Conservation (phyloP, 1,140 invertebrate species). For the Microvelia longipes region DNA sequence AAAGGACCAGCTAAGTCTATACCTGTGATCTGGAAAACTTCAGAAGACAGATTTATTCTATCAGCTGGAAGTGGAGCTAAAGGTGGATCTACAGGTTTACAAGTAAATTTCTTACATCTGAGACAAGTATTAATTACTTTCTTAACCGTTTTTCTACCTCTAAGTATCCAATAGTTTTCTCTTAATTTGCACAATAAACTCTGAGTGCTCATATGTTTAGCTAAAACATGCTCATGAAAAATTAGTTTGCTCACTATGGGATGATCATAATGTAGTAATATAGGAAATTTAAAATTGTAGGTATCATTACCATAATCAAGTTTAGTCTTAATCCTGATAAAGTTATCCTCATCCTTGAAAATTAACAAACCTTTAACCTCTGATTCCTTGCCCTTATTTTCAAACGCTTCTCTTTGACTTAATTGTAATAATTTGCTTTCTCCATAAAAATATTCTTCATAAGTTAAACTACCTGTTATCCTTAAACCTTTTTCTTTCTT, state of each 20-base stretch:
- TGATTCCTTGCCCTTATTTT: no score
- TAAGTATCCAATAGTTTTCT: neutral
- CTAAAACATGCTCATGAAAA: neutral
- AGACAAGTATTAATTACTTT: neutral
- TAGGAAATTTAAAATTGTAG: neutral
- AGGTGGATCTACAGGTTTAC: neutral
- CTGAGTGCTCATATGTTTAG: neutral
- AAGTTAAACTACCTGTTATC: neutral
- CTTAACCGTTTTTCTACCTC: neutral
- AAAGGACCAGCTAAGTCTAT: conserved; percentile 21
- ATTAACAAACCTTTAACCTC: no score
- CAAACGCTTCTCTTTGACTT: neutral
- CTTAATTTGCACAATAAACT: neutral
- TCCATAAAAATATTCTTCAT: neutral
- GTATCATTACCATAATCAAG: neutral
- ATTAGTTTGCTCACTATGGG: neutral
- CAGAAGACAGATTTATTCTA: neutral
- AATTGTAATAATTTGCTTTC: neutral
- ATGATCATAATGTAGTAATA: neutral
- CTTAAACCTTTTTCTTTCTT: neutral
- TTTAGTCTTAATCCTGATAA: neutral
- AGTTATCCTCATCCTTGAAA: neutral
- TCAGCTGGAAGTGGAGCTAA: neutral
- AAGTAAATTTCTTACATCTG: neutral
- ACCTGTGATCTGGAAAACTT: conserved; percentile 19